A percentile compares a stretch with the other conserved stretches of the same genome.
Conservation (phyloP, 2,113 vertebrate genomes). For the Tautogolabrus adspersus region DNA sequence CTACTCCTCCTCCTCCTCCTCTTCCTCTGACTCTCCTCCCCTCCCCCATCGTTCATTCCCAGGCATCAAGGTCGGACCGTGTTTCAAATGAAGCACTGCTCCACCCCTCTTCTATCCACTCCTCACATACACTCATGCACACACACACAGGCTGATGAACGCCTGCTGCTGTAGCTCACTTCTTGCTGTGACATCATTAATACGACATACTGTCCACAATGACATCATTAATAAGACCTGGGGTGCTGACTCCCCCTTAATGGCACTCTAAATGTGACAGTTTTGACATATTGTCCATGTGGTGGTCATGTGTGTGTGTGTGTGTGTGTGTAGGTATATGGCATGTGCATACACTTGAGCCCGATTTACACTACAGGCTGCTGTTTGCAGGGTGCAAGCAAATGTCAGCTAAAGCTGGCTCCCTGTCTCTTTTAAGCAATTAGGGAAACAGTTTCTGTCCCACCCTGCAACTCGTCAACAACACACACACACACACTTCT, state of each 20-base stretch:
- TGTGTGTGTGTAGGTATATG: slow-evolving; percentile 16
- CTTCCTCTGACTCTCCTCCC: slow-evolving; percentile 52
- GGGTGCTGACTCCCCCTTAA: slow-evolving; percentile 70
- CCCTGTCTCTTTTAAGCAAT: slow-evolving; percentile 70
- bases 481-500: slow-evolving; percentile 52
- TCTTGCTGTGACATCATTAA: slow-evolving; percentile 78
- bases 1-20: slow-evolving; percentile 37
- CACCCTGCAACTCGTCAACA: slow-evolving; percentile 49
- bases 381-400: slow-evolving; percentile 56
- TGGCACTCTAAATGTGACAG: slow-evolving; percentile 75
- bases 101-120: slow-evolving; percentile 54
- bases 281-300: slow-evolving; percentile 59
- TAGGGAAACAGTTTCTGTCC: slow-evolving; percentile 62
- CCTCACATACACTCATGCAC: slow-evolving; percentile 21
- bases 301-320: slow-evolving; percentile 30
- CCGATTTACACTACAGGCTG: slow-evolving; percentile 65
- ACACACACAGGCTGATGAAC: slow-evolving; percentile 50
- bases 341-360: slow-evolving; percentile 34
- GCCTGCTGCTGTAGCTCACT: slow-evolving; percentile 56
- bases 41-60: slow-evolving; percentile 71
- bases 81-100: slow-evolving; percentile 70
- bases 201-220: slow-evolving; percentile 72
- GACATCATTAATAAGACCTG: slow-evolving; percentile 77
- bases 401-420: slow-evolving; percentile 60
- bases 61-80: slow-evolving; percentile 73